phyloP scores from a whole-genome alignment of 2,888 invertebrate species.

The Diloba caeruleocephala region DNA sequence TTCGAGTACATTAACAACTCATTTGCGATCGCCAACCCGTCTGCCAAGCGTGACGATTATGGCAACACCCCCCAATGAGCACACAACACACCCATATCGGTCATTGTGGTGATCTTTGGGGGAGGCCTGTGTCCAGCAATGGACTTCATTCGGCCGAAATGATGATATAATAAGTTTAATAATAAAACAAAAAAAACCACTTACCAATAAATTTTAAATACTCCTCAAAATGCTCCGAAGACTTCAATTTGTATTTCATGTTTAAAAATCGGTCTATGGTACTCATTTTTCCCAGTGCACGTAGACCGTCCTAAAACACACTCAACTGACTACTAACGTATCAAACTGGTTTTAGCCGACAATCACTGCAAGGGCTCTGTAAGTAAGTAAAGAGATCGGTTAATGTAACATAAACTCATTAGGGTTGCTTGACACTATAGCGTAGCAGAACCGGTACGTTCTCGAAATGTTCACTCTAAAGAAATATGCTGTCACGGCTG shows the following conservation, averaged over 20 bases:
- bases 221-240: slow-evolving; percentile 76
- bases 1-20: too few species aligned
- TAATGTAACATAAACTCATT: slow-evolving; percentile 1
- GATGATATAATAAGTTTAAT: background rate
- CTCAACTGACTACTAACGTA: slow-evolving; percentile 4
- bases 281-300: slow-evolving; percentile 19
- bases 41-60: too few species aligned
- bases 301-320: background rate
- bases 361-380: slow-evolving; percentile 13
- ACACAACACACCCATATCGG: too few species aligned
- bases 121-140: too few species aligned
- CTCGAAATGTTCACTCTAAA: too few species aligned
- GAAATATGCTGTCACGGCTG: too few species aligned
- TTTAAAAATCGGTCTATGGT: slow-evolving; percentile 64
- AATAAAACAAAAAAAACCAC: slow-evolving; percentile 30
- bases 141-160: too few species aligned
- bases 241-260: slow-evolving; percentile 69
- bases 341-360: slow-evolving; percentile 4
- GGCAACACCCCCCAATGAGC: too few species aligned
- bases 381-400: slow-evolving; percentile 15
- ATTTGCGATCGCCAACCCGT: too few species aligned
- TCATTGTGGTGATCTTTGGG: too few species aligned
- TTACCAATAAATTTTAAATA: slow-evolving; percentile 75
- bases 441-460: too few species aligned
- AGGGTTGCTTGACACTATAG: slow-evolving; percentile 1